Conservation (phyloP, 2,113 vertebrate species). For the Melanostigma gelatinosum region DNA sequence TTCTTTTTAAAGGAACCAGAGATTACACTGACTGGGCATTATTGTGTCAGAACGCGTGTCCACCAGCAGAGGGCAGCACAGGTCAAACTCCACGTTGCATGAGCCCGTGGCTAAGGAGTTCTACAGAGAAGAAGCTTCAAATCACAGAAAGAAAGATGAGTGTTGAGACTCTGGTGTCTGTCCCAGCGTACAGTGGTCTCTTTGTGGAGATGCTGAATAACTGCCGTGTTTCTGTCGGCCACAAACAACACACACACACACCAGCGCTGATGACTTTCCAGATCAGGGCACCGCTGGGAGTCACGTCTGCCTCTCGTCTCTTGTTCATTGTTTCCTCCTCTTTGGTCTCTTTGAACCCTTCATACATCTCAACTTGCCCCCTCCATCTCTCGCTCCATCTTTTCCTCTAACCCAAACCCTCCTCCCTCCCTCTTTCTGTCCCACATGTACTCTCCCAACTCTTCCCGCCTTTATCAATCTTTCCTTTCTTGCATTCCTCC, state of each 20-base stretch:
- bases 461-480: neutral
- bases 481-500: slow-evolving; percentile 19
- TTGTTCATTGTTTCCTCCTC: slow-evolving; percentile 58
- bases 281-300: slow-evolving; percentile 42
- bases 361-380: slow-evolving; percentile 4
- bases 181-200: slow-evolving; percentile 49
- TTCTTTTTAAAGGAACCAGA: neutral
- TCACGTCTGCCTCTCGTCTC: slow-evolving; percentile 16
- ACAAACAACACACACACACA: slow-evolving; percentile 4
- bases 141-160: slow-evolving; percentile 31
- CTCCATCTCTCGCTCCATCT: neutral
- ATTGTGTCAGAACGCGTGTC: neutral
- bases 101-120: neutral
- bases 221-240: slow-evolving; percentile 24
- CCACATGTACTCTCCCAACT: neutral
- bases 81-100: slow-evolving; percentile 23
- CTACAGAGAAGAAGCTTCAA: slow-evolving; percentile 22
- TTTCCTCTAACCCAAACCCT: neutral
- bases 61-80: slow-evolving; percentile 77
- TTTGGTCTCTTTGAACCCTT: slow-evolving; percentile 13
- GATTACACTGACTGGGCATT: neutral
- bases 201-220: slow-evolving; percentile 64
- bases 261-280: slow-evolving; percentile 39
- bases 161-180: slow-evolving; percentile 26
- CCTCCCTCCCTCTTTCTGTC: neutral